A percentile compares a stretch with the other conserved stretches of the same genome.
Conservation (phyloP, 1,140 invertebrate species). For the Catajapyx aquilonaris region DNA sequence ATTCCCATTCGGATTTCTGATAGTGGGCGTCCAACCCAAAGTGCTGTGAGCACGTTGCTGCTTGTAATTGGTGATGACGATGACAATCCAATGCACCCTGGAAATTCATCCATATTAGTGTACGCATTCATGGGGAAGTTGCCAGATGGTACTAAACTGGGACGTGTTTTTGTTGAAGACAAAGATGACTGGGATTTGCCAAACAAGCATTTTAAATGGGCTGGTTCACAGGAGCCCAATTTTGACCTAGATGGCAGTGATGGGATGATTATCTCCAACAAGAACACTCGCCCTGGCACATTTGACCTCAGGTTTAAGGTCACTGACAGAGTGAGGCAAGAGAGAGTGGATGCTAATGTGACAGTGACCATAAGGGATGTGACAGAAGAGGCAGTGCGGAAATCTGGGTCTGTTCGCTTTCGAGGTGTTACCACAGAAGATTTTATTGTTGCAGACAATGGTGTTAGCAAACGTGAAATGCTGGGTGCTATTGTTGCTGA, state of each 20-base stretch:
- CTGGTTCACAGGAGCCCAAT: slow-evolving; percentile 24
- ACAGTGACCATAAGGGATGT: slow-evolving; percentile 65
- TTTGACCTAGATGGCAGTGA: slow-evolving; percentile 44
- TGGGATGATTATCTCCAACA: slow-evolving; percentile 65
- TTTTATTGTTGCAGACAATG: too few species aligned
- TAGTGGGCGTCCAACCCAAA: slow-evolving; percentile 43
- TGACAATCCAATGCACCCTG: slow-evolving; percentile 63
- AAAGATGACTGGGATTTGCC: slow-evolving; percentile 81
- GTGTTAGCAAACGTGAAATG: slow-evolving; percentile 55
- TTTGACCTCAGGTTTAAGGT: too few species aligned
- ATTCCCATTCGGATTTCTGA: slow-evolving; percentile 75
- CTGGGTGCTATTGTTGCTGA: slow-evolving; percentile 41
- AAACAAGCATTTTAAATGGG: slow-evolving; percentile 65
- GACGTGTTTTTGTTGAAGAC: slow-evolving; percentile 74
- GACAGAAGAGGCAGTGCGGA: slow-evolving; percentile 68
- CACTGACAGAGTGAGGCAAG: slow-evolving; percentile 4
- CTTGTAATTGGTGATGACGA: slow-evolving; percentile 80
- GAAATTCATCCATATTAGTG: slow-evolving; percentile 68
- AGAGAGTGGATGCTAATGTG: slow-evolving; percentile 50
- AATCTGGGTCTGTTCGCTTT: slow-evolving; percentile 73
- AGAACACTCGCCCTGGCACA: too few species aligned
- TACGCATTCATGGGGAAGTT: slow-evolving; percentile 72
- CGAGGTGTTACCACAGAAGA: slow-evolving; percentile 57
- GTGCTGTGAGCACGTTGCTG: slow-evolving; percentile 49
- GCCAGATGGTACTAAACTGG: slow-evolving; percentile 53